Percentiles rank a stretch among this genome's conserved stretches.
phyloP scores from a whole-genome alignment of 1,140 invertebrate genomes.

The Drosophila murphyi region DNA sequence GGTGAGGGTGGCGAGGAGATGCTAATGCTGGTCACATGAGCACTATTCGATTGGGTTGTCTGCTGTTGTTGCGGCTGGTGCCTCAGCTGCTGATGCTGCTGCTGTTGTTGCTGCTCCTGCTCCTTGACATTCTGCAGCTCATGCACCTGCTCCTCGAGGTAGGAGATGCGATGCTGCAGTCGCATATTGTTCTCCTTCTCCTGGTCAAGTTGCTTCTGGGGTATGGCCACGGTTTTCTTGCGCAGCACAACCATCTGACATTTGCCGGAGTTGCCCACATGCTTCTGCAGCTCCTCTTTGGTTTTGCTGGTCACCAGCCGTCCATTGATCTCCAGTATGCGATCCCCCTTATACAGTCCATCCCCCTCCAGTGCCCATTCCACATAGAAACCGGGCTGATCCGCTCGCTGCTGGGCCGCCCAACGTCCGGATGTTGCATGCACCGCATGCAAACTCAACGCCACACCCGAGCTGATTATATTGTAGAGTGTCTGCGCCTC shows the following conservation, averaged over 20 bases:
- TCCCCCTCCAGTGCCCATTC: constrained; percentile 92
- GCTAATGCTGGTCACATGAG: constrained; percentile 83
- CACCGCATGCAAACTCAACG: constrained; percentile 87
- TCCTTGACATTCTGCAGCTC: constrained; percentile 86
- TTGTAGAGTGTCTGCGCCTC: constrained; percentile 77
- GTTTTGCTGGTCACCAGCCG: constrained; percentile 89
- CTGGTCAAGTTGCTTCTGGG: constrained; percentile 71
- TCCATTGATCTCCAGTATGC: constrained; percentile 94
- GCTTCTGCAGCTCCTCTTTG: constrained; percentile 88
- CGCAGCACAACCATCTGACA: constrained; percentile 87
- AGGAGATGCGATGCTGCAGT: constrained; percentile 93
- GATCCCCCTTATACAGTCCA: constrained; percentile 90
- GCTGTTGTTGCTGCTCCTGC: constrained; percentile 30
- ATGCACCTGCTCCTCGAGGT: constrained; percentile 94
- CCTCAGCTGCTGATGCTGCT: constrained; percentile 21
- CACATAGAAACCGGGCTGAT: constrained; percentile 87
- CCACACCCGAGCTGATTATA: constrained; percentile 82
- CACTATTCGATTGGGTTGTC: constrained; percentile 42
- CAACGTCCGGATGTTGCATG: constrained; percentile 88
- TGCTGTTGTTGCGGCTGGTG: constrained; percentile 32
- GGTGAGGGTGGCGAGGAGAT: constrained; percentile 80
- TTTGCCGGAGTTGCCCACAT: constrained; percentile 78
- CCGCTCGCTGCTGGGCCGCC: constrained; percentile 86
- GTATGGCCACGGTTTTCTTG: constrained; percentile 78
- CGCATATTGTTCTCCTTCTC: constrained; percentile 91